phyloP scores from a whole-genome alignment of 2,113 vertebrate genomes.

The Pollimyrus isidori region DNA sequence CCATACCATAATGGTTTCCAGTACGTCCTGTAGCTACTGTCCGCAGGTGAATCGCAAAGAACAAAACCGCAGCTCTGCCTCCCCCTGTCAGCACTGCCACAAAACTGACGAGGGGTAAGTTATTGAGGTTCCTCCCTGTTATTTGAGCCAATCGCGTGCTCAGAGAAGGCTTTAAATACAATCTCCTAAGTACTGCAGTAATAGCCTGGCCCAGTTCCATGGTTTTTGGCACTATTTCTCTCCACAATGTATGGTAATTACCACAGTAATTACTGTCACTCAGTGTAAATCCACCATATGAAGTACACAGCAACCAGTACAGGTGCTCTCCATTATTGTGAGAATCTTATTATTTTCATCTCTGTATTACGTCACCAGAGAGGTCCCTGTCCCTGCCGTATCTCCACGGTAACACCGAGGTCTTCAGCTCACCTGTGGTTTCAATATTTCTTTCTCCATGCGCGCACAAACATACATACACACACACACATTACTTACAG shows the following conservation, averaged over 20 bases:
- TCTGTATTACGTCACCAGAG: neutral
- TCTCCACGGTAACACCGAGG: neutral
- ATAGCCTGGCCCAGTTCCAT: neutral
- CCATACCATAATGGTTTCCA: neutral
- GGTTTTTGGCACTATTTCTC: neutral
- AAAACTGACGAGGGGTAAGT: neutral
- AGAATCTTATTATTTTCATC: neutral
- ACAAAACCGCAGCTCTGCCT: neutral
- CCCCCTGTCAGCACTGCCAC: neutral
- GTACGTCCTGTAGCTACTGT: neutral
- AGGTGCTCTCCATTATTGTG: conserved; percentile 1
- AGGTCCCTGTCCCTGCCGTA: neutral
- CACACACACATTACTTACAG: neutral
- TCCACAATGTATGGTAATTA: conserved; percentile 9
- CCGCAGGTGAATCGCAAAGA: neutral
- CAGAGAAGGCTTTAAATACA: neutral
- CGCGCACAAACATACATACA: neutral
- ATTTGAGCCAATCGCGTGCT: neutral
- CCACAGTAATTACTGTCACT: neutral
- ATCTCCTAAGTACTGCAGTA: neutral
- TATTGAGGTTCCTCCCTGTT: neutral
- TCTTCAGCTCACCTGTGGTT: neutral
- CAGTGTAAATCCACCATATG: neutral
- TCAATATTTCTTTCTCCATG: neutral
- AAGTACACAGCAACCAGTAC: neutral